A percentile compares a stretch with the other conserved stretches of the same genome.
Evolutionary conservation across 2,888 invertebrate genomes (phyloP).

Genomic region (Machimus rusticus): DNA sequence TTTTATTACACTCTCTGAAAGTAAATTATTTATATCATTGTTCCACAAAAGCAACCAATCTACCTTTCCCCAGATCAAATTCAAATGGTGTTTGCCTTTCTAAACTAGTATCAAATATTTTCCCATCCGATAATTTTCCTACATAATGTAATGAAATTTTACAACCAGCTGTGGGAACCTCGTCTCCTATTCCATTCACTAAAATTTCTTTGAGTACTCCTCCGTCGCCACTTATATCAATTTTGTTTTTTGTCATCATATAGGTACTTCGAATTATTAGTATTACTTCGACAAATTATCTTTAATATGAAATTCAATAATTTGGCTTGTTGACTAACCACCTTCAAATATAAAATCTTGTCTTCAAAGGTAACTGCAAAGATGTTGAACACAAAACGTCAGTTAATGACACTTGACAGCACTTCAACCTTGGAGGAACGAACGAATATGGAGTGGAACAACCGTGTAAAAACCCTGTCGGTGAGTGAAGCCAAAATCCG

Average conservation of each 20-base stretch:
- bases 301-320: too few relatives aligned
- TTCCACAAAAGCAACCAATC: background rate
- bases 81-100: background rate
- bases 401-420: too few relatives aligned
- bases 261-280: background rate
- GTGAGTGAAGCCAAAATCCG: too few relatives aligned
- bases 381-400: too few relatives aligned
- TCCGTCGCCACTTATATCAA: background rate
- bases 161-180: background rate
- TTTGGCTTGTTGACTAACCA: too few relatives aligned
- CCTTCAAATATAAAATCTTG: too few relatives aligned
- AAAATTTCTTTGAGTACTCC: background rate
- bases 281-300: too few relatives aligned
- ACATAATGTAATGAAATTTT: background rate
- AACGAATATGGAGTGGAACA: too few relatives aligned
- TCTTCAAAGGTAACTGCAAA: too few relatives aligned
- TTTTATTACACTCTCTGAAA: background rate
- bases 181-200: background rate
- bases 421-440: too few relatives aligned
- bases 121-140: background rate
- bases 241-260: background rate
- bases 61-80: background rate
- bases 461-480: too few relatives aligned
- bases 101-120: background rate
- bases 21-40: background rate